Base-by-base conservation (phyloP, 2,797 vertebrate species). In the Macroramphosus scolopax region DNA sequence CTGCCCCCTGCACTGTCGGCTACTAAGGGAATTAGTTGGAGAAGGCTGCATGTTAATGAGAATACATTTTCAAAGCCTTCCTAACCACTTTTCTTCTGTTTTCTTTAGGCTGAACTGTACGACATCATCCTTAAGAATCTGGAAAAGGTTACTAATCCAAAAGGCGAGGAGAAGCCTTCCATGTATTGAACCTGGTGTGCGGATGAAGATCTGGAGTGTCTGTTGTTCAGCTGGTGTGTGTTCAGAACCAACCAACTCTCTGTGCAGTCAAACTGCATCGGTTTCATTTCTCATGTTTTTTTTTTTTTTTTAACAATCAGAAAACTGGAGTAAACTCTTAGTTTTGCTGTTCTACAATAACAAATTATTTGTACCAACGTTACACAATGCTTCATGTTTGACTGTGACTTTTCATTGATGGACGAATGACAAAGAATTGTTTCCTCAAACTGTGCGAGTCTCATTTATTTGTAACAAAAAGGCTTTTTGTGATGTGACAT, bases 71-170 rank as follows among this genome's bases (percentile, higher is more conserved):
- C n/a, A n/a, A n/a, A n/a, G n/a, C n/a, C n/a, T n/a, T n/a, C n/a
- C 12, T 5, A 44, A 22, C 12, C 2, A 18, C 18, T n/a, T 15
- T 29, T 36, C 18, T 17, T 0, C 11, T 22, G 0, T 67, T 43
- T 3, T 1, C 51, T 42, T 4, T 20, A 95, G 94, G 89, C 92
- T 3, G 93, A 96, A 66, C 80, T 96, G 11, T 93, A 93, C 54
- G 92, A 95, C 71, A 93, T 95, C 76, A 87, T 95, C 81, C 86
- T 18, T 77, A 93, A 91, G 81, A 96, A 96, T 26, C 78, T 89
- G 51, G 93, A 95, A 46, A 96, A 96, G 74, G 88, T 96, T 60
- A 92, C 90, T 43, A 94, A 95, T 16, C 93, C 94, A 0, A 96
- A 96, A 75, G 94, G 94, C 67, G 94, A 95, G 63, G 94, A 95